These are phyloP conservation scores for Acinonyx jubatus DNA, from an alignment of 2,113 vertebrate species.

Conservation along the genomic window DNA sequence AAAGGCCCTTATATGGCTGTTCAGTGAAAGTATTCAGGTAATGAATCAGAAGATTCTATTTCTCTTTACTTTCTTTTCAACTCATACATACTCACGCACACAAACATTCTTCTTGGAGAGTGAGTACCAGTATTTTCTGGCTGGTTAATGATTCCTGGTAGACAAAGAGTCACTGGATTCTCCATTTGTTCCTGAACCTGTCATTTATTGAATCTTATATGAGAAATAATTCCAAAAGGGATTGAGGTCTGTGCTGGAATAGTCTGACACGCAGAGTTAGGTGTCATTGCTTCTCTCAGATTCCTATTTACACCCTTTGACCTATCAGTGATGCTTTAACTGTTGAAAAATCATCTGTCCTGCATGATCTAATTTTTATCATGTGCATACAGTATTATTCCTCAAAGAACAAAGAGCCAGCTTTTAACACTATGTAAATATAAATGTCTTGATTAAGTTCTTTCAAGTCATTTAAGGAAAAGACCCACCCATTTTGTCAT, in stretches of 20 bases:
- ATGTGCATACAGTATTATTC: not conserved
- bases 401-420: not conserved
- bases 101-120: not conserved
- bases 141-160: not conserved
- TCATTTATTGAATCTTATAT: not conserved
- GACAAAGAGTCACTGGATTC: not conserved
- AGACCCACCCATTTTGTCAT: not conserved
- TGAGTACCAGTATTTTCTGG: not conserved
- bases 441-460: not conserved
- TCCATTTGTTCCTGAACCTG: not conserved
- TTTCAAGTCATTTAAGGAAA: not conserved
- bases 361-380: not conserved
- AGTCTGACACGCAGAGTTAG: not conserved
- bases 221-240: not conserved
- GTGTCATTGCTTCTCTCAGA: not conserved
- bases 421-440: not conserved
- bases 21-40: not conserved
- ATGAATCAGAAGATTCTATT: not conserved
- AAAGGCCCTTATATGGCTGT: not conserved
- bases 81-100: not conserved
- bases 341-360: not conserved
- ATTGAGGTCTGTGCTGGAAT: not conserved
- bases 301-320: not conserved
- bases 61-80: not conserved
- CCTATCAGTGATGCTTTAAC: not conserved